phyloP scores from a whole-genome alignment of 2,113 vertebrate genomes.

The Echinops telfairi region DNA sequence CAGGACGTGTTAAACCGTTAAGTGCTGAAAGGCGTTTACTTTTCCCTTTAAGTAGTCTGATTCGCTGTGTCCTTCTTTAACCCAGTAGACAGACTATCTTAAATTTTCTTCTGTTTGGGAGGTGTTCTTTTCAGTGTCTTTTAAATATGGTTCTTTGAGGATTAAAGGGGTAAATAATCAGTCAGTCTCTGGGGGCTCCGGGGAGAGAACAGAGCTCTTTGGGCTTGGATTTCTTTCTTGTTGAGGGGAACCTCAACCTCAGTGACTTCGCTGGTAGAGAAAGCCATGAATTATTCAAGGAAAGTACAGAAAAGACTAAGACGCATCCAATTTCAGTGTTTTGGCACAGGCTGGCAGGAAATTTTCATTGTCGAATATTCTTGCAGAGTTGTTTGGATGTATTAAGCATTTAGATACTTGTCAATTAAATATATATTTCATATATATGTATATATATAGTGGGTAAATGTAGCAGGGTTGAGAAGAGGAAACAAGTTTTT shows the following conservation, averaged over 20 bases:
- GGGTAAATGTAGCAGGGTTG: not conserved
- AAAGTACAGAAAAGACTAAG: not conserved
- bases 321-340: not conserved
- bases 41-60: constrained; percentile 45
- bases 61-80: constrained; percentile 63
- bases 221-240: not conserved
- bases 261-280: not conserved
- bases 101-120: constrained; percentile 68
- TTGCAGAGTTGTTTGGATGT: constrained; percentile 50
- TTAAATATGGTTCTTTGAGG: constrained; percentile 13
- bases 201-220: not conserved
- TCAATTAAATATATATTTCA: not conserved
- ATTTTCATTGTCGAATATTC: constrained; percentile 36
- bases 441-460: not conserved
- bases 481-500: not conserved
- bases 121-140: constrained; percentile 48
- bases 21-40: constrained; percentile 59
- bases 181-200: not conserved
- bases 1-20: constrained; percentile 38
- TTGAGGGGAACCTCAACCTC: not conserved
- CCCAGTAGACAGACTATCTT: not conserved
- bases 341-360: constrained; percentile 9
- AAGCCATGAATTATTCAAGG: not conserved
- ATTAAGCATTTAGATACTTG: not conserved
- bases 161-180: constrained; percentile 32